Base-by-base conservation (phyloP, 92 coral and sea anemone genomes). In the Zoanthus sociatus region DNA sequence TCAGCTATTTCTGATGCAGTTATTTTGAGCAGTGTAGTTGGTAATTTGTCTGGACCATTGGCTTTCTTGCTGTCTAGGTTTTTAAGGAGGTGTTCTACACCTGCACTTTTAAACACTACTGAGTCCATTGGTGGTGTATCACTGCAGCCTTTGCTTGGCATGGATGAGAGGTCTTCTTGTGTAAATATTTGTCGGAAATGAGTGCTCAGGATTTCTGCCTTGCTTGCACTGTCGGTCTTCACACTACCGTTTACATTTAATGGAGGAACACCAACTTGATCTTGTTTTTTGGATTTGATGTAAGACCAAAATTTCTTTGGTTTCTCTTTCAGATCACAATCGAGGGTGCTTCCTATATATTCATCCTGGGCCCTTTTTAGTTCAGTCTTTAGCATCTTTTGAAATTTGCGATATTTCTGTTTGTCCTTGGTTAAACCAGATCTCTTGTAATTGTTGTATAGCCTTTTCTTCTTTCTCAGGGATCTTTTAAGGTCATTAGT, bases 291-390 rank as follows among this genome's bases (percentile, higher is more conserved):
- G 9, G 83, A 71, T 82, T 93, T 93, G 13, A 93, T 89, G 77
- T 91, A 93, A 13, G 93, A 87, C 95, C 95, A 90, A 47, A 92
- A 91, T 85, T 91, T 91, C 79, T 91, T 93, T 21, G 94, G 96
- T 47, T 91, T 91, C 53, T 91, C 91, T 79, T 76, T 93, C 47
- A 86, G 83, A 73, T 71, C 92, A 47, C 71, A 71, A 73, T 88
- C 83, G 58, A 92, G 91, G 86, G 90, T 72, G 54, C 78, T 53
- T 82, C 73, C 94, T 63, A 92, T 92, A 72, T 81, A 92, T 50
- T 92, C 82, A 72, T 91, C 92, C 78, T 86, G 94, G 64, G 92
- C 90, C 75, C 76, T 71, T 56, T 56, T 73, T 71, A 91, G 82
- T 88, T 88, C 81, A 56, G 61, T 42, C 74, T 91, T 91, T 21